Evolutionary conservation across 2,113 vertebrate genomes (phyloP), one percentile per base, ranked within the genome.

Genomic region (Sturnira hondurensis): DNA sequence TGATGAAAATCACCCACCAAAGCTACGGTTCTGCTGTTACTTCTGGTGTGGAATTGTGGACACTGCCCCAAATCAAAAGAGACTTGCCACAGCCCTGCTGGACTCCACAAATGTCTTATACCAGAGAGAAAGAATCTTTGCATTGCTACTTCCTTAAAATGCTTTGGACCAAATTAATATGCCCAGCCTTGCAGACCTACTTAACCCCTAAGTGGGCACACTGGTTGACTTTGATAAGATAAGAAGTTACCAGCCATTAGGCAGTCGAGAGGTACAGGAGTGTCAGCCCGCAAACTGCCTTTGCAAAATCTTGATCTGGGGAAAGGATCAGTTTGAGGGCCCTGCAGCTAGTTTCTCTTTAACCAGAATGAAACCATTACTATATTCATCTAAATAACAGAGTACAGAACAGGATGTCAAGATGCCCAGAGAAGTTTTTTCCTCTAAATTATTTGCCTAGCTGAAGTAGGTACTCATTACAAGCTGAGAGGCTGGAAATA

Each of bases 121-220:
- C 10, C 1, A n/a, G 31, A 68, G 5, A 65, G 61, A 86, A 83
- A 88, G 0, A 56, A 41, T 54, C 16, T 70, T 43, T 26, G 45
- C 19, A n/a, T 50, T 56, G 47, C 22, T 43, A 28, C 61, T 91
- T 83, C 52, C 50, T 28, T 58, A 70, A 96, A 82, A 61, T 33
- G 17, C 74, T 54, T 84, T 96, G 93, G 91, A 71, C 93, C 71
- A 73, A 26, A 38, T 96, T 68, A 71, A 76, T 84, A 36, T 96
- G 56, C 10, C 86, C 47, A 96, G 50, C 26, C 58, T 97, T 95
- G 63, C 56, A 92, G 68, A 38, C 43, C 36, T 71, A 92, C 36
- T 78, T 81, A 94, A 78, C 20, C 38, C 54, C 95, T 91, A 67
- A 84, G 90, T 50, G 84, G 65, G 20, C 70, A 41, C 16, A 61